A percentile compares a stretch with the other conserved stretches of the same genome.
These are phyloP conservation scores for Myotis lucifugus DNA, from an alignment of 2,113 vertebrate species.

Conservation along the genomic window DNA sequence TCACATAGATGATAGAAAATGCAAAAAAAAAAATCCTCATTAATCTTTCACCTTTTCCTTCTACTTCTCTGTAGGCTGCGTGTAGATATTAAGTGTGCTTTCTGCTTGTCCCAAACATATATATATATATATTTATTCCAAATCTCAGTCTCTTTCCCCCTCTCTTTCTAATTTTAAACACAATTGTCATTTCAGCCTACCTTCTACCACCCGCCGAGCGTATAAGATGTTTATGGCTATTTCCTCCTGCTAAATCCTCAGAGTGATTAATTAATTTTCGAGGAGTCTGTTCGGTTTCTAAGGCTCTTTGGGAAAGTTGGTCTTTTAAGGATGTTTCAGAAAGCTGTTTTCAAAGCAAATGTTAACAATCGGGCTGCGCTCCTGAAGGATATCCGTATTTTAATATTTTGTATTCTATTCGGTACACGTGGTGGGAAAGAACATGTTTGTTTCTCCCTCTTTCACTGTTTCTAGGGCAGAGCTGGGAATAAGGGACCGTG, in stretches of 20 bases:
- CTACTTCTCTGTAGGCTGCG: slow-evolving; percentile 72
- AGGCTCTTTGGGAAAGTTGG: slow-evolving; percentile 75
- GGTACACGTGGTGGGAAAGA: slow-evolving; percentile 55
- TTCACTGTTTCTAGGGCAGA: slow-evolving; percentile 73
- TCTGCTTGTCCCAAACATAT: slow-evolving; percentile 73
- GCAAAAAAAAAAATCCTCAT: slow-evolving; percentile 81
- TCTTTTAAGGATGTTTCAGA: slow-evolving; percentile 77
- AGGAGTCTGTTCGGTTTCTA: slow-evolving; percentile 80
- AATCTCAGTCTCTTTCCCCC: slow-evolving; percentile 70
- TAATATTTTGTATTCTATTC: slow-evolving; percentile 75
- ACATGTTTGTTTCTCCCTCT: slow-evolving; percentile 66
- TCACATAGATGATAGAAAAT: slow-evolving; percentile 85
- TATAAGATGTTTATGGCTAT: slow-evolving; percentile 89
- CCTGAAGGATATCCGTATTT: slow-evolving; percentile 73
- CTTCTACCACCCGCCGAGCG: slow-evolving; percentile 87
- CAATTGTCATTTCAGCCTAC: slow-evolving; percentile 85
- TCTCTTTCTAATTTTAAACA: slow-evolving; percentile 78
- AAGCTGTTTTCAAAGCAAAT: slow-evolving; percentile 80
- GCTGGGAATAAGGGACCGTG: slow-evolving; percentile 75
- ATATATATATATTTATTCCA: slow-evolving; percentile 70
- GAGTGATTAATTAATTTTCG: slow-evolving; percentile 92
- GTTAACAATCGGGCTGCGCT: slow-evolving; percentile 78
- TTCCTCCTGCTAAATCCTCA: slow-evolving; percentile 88
- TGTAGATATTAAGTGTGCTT: slow-evolving; percentile 82
- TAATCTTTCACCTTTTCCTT: slow-evolving; percentile 82